Base-by-base conservation (phyloP, 1,140 invertebrate genomes). In the Mya arenaria region DNA sequence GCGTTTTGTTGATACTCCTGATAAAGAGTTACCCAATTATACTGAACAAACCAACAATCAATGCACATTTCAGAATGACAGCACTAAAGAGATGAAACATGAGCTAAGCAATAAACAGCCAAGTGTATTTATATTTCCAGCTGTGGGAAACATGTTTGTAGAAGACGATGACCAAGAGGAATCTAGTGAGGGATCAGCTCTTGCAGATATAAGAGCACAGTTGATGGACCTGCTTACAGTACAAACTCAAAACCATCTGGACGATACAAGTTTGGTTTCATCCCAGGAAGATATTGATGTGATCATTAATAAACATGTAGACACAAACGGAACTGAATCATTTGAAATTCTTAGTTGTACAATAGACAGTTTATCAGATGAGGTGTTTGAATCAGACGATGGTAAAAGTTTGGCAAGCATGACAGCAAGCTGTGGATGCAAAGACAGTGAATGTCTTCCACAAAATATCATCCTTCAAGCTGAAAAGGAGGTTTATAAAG, bases 281-380 rank as follows among this genome's bases (percentile, higher is more conserved):
- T 23, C n/a, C n/a, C 6, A 56, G 28, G 55, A 4, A 4, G n/a
- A 23, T 6, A 56, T 56, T 6, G 28, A 56, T 19, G 55, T 23
- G 19, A 56, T 56, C n/a, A 56, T 23, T 23, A 23, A 6, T 56
- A 4, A 28, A 56, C 55, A 23, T 56, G 55, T 23, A 56, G 55
- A 56, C n/a, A 19, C 28, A 8, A n/a, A n/a, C n/a, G n/a, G n/a
- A n/a, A n/a, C n/a, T 58, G 19, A 37, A 6, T 72, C 69, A n/a
- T 56, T 56, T 36, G 32, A 30, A 32, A 19, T 48, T 0, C 41
- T 75, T 23, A 75, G 56, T 62, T 13, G 36, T 28, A 60, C 58
- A 0, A 0, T 75, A 41, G 73, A 75, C 32, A 75, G 73, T 75
- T 48, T 75, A 48, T 75, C 73, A 62, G 73, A 75, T 75, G 73